phyloP scores from a whole-genome alignment of 2,888 invertebrate species.

The Drosophila algonquin region DNA sequence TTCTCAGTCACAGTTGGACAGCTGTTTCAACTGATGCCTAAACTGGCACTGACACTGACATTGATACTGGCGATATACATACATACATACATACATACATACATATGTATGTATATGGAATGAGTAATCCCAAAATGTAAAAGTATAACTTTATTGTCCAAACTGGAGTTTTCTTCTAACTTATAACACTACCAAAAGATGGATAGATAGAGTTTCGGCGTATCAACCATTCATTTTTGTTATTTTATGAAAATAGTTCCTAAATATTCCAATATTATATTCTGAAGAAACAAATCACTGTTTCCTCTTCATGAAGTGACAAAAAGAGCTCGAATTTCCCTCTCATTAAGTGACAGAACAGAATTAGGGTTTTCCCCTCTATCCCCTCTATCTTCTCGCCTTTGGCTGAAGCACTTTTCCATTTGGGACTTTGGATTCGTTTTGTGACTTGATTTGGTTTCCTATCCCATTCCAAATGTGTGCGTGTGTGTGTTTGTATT shows the following conservation, averaged over 20 bases:
- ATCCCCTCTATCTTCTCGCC: background rate
- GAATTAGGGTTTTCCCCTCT: background rate
- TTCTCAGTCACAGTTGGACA: background rate
- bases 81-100: no score
- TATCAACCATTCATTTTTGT: no score
- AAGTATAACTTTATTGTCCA: no score
- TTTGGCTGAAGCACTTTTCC: background rate
- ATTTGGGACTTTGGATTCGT: constrained; percentile 6
- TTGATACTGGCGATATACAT: background rate
- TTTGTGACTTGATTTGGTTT: constrained; percentile 14
- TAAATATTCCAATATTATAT: no score
- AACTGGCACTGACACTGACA: background rate
- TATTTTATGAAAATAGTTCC: no score
- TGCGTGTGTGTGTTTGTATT: background rate
- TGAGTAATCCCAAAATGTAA: no score
- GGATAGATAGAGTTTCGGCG: no score
- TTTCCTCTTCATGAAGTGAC: background rate
- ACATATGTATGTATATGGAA: no score
- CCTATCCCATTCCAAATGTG: background rate
- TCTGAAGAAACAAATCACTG: background rate
- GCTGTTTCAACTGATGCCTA: background rate
- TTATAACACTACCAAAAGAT: no score
- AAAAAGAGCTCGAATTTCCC: background rate
- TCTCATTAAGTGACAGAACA: background rate
- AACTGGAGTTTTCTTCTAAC: no score